Evolutionary conservation across 1,140 invertebrate species (phyloP), one percentile per base, ranked within the genome.

Genomic region (Centruroides vittatus): DNA sequence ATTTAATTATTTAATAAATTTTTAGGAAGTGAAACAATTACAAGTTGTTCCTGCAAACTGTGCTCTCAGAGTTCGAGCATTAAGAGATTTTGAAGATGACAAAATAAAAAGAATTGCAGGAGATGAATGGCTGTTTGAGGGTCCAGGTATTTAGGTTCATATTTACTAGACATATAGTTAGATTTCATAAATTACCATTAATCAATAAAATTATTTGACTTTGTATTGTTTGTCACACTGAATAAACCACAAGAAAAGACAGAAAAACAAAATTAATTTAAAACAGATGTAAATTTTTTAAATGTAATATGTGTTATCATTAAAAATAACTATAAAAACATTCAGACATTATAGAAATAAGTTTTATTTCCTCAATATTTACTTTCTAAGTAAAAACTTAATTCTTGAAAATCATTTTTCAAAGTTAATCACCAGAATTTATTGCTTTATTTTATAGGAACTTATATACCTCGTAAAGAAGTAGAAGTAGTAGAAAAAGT

Each of bases 71-170:
- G 65, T 79, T 9, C 64, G 68, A 60, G 73, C 78, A 4, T 62
- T 73, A 49, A 61, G 76, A 13, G 75, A 78, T 65, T 78, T 76
- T 70, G 71, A 73, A 52, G 75, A 77, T 66, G 72, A 69, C 4
- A 61, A 64, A 46, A 69, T 70, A 5, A 73, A 73, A 59, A 63
- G 73, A 64, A 70, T 70, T 52, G 78, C 78, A 54, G 77, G 77
- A 6, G 77, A 79, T 67, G 76, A 78, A 65, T 79, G 76, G 75
- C 66, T 78, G 8, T 78, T 78, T 73, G 75, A 77, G 66, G 77
- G 77, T 57, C 77, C 77, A 68, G 76, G 76, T 75, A 69, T 47
- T 50, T 59, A 48, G 2, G 23, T 52, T 49, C 10, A 47, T 23
- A 23, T 23, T 23, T 23, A 23, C 23, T 23, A 23, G 10, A n/a